Evolutionary conservation across 2,888 invertebrate genomes (phyloP).

Genomic region (Halocaridina rubra): DNA sequence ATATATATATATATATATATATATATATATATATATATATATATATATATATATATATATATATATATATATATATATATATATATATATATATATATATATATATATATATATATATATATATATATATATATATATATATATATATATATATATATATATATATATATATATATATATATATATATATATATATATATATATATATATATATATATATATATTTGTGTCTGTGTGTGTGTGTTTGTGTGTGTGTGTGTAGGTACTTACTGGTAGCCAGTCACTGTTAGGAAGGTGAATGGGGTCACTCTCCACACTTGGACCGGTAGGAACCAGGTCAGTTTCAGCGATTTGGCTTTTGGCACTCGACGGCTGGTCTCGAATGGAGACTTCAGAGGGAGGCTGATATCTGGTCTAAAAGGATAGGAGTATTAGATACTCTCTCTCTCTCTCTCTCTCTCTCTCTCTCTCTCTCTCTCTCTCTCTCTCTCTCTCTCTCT

Average conservation of each 20-base stretch:
- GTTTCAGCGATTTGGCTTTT: too few relatives aligned
- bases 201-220: too few relatives aligned
- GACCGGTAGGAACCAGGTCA: too few relatives aligned
- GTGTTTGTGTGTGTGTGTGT: too few relatives aligned
- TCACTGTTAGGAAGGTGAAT: neutral
- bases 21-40: neutral
- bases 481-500: too few relatives aligned
- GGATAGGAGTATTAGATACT: too few relatives aligned
- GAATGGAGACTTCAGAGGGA: too few relatives aligned
- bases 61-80: neutral
- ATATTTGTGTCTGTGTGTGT: too few relatives aligned
- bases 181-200: slow-evolving; percentile 23
- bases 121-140: neutral
- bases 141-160: slow-evolving; percentile 23
- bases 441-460: too few relatives aligned
- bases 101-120: slow-evolving; percentile 8
- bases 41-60: neutral
- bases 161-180: slow-evolving; percentile 18
- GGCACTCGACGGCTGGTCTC: too few relatives aligned
- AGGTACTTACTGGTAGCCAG: neutral
- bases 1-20: neutral
- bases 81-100: slow-evolving; percentile 4
- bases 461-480: too few relatives aligned
- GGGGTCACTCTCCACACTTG: neutral
- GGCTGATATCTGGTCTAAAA: too few relatives aligned